Evolutionary conservation across 2,113 vertebrate genomes (phyloP).

Genomic region (Tragelaphus imberbis): DNA sequence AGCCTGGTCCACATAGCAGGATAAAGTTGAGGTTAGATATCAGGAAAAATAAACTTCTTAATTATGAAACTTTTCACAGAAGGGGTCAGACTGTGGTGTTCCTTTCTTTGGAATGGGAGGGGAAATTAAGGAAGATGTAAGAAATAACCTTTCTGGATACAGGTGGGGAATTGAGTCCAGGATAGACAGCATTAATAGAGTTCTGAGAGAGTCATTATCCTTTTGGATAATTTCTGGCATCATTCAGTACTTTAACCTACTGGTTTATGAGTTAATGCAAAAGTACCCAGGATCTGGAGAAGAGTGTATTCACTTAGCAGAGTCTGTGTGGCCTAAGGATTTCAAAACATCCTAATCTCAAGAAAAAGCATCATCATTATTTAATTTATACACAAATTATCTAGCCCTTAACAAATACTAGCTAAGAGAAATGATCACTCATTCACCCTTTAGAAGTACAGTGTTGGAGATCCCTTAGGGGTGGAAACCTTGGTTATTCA

Average conservation of each 20-base stretch:
- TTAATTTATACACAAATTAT: conserved; percentile 9
- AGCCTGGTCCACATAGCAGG: background rate
- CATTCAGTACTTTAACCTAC: background rate
- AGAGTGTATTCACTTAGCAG: background rate
- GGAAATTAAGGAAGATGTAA: background rate
- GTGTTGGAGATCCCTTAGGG: background rate
- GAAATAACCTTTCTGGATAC: background rate
- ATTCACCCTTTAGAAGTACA: background rate
- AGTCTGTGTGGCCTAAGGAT: background rate
- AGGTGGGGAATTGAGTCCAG: background rate
- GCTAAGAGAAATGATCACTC: background rate
- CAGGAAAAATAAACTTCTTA: background rate
- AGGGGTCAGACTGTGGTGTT: background rate
- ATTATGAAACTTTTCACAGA: background rate
- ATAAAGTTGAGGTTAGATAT: background rate
- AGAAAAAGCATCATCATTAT: background rate
- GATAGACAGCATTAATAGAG: background rate
- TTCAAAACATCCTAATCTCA: background rate
- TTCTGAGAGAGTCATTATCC: background rate
- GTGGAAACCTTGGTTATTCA: background rate
- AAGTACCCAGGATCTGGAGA: background rate
- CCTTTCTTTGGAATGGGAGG: background rate
- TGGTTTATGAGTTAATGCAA: background rate
- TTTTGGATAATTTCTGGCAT: background rate
- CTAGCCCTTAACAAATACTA: background rate